Base-by-base conservation (phyloP, 2,113 vertebrate genomes). In the Hippolais icterina region DNA sequence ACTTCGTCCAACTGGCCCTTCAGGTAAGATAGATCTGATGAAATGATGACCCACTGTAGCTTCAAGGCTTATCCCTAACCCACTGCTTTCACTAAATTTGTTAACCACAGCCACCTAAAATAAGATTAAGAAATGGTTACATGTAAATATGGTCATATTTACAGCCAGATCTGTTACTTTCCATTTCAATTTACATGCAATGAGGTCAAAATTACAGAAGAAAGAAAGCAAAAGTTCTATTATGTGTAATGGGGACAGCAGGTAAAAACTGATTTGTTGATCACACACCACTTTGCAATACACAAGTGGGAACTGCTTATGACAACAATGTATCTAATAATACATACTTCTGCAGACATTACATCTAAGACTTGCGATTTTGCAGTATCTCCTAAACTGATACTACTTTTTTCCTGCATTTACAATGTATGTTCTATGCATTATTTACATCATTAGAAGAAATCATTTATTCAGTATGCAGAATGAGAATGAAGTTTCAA, bases 31-130 rank as follows among this genome's bases (percentile, higher is more conserved):
- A 29, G 99, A 99, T 69, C 99, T 98, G 89, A 99, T 99, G 97
- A 99, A 99, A 97, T 99, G 99, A 97, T 99, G 99, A 22, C 99
- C 99, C 18, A 97, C 97, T 61, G 97, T 98, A 72, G 98, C 99
- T 96, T 99, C 99, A 80, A 99, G 98, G 93, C 99, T 99, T 97
- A 99, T 99, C 33, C 99, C 99, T 87, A 99, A 88, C 7, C 99
- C 99, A 29, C 99, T 99, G 98, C 95, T 99, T 98, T 99, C 99
- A 7, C 98, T 99, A 57, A 98, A 99, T 96, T 99, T 99, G 97
- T 98, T 98, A 96, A 99, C 98, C 50, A 98, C 98, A 85, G 99
- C 98, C 91, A 99, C 99, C 99, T 99, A 75, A 80, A 96, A 91
- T 27, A 50, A 82, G 39, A 84, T 88, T 18, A 83, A 81, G 71